phyloP scores from a whole-genome alignment of 2,888 invertebrate genomes.

The Drosophila differens region DNA sequence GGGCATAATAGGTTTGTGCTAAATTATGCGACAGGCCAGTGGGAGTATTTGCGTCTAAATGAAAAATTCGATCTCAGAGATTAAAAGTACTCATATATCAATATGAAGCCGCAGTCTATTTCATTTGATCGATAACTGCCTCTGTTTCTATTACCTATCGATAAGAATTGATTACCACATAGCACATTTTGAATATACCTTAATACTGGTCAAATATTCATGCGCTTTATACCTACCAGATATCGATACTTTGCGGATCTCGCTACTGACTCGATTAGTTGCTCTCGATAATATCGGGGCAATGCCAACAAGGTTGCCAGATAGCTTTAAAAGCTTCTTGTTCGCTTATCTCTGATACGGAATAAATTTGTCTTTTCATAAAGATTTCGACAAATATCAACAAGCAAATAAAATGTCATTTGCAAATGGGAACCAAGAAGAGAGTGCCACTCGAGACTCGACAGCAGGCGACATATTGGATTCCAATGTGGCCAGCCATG shows the following conservation, averaged over 20 bases:
- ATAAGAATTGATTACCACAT: neutral
- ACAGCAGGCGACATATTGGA: neutral
- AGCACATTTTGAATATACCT: neutral
- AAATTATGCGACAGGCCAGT: neutral
- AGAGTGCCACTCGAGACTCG: neutral
- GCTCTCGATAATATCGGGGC: neutral
- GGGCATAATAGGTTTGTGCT: neutral
- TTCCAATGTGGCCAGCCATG: neutral
- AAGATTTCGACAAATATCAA: neutral
- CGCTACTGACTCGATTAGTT: neutral
- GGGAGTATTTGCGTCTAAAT: neutral
- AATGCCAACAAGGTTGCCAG: neutral
- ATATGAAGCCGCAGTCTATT: neutral
- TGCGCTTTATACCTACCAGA: neutral
- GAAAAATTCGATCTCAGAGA: too few species aligned
- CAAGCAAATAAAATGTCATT: neutral
- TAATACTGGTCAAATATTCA: neutral
- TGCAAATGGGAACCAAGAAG: neutral
- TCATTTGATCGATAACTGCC: neutral
- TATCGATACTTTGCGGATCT: neutral
- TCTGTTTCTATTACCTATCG: neutral
- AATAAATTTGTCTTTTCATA: neutral
- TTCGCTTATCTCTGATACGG: neutral
- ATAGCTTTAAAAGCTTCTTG: neutral
- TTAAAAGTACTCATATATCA: too few species aligned